Conservation (phyloP, 35 echinoderm and acorn worm genomes). For the Lytechinus variegatus region DNA sequence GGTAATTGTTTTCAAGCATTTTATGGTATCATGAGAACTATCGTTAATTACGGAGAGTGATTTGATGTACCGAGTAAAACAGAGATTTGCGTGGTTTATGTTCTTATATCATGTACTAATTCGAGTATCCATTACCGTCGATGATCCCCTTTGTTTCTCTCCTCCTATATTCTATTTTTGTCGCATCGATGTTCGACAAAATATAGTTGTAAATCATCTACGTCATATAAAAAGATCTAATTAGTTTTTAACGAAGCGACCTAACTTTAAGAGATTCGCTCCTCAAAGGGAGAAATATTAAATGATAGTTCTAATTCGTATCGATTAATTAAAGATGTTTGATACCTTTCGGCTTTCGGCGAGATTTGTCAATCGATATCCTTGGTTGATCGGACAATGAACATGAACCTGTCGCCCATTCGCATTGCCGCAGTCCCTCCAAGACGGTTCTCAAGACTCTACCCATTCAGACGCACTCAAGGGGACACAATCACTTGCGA, state of each 20-base stretch:
- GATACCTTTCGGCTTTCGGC: neutral
- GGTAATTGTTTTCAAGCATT: too few relatives aligned
- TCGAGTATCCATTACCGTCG: too few relatives aligned
- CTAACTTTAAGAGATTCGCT: neutral
- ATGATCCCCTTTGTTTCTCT: too few relatives aligned
- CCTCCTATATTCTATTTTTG: too few relatives aligned
- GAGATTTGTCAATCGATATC: neutral
- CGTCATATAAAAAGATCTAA: neutral
- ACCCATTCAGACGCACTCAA: neutral
- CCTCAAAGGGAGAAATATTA: neutral
- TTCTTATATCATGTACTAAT: too few relatives aligned
- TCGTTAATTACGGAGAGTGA: too few relatives aligned
- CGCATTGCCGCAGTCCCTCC: neutral
- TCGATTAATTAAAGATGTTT: neutral
- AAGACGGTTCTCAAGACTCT: neutral
- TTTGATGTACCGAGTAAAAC: too few relatives aligned
- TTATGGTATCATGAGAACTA: too few relatives aligned
- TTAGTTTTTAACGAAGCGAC: neutral
- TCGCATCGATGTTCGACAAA: too few relatives aligned
- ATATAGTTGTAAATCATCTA: neutral
- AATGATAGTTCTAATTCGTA: constrained; percentile 6
- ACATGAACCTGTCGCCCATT: neutral
- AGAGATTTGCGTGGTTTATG: too few relatives aligned
- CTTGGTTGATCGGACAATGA: neutral
- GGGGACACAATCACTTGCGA: neutral